Evolutionary conservation across 1,140 invertebrate genomes (phyloP).

Genomic region (Euwallacea fornicatus): DNA sequence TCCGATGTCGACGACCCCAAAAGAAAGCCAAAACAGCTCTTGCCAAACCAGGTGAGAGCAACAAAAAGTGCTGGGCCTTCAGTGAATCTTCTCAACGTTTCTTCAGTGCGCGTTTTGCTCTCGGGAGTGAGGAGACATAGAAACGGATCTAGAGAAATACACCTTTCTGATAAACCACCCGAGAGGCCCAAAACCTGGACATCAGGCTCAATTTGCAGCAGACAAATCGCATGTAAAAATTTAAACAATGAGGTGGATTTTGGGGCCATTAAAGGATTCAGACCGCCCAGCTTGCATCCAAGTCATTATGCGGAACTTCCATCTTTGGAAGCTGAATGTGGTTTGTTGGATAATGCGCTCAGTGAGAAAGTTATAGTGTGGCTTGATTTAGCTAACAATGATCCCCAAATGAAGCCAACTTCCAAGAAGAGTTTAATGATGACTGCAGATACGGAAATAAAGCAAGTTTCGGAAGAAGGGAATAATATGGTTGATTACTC

Average conservation of each 20-base stretch:
- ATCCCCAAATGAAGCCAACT: not conserved
- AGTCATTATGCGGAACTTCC: not conserved
- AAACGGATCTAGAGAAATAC: slow-evolving; percentile 12
- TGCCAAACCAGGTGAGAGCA: slow-evolving; percentile 47
- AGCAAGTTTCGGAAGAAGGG: not conserved
- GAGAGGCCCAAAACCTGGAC: slow-evolving; percentile 21
- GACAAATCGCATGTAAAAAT: slow-evolving; percentile 13
- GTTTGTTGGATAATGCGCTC: slow-evolving; percentile 41
- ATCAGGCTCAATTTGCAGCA: not conserved
- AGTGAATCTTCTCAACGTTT: slow-evolving; percentile 32
- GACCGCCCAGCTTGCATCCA: not conserved
- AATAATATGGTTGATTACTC: slow-evolving; percentile 8
- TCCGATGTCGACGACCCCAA: not conserved
- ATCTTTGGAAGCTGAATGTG: slow-evolving; percentile 19
- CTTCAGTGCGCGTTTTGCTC: slow-evolving; percentile 37
- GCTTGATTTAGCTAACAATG: slow-evolving; percentile 55
- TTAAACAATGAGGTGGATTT: slow-evolving; percentile 25
- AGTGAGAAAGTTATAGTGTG: slow-evolving; percentile 63
- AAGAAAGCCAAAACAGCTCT: not conserved
- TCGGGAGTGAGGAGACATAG: slow-evolving; percentile 17
- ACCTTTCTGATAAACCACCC: slow-evolving; percentile 6
- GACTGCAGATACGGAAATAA: not conserved
- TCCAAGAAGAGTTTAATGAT: not conserved
- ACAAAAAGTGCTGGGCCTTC: slow-evolving; percentile 21
- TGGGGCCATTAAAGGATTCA: slow-evolving; percentile 4